Conservation (phyloP, 2,888 invertebrate species). For the Syrphus vitripennis region DNA sequence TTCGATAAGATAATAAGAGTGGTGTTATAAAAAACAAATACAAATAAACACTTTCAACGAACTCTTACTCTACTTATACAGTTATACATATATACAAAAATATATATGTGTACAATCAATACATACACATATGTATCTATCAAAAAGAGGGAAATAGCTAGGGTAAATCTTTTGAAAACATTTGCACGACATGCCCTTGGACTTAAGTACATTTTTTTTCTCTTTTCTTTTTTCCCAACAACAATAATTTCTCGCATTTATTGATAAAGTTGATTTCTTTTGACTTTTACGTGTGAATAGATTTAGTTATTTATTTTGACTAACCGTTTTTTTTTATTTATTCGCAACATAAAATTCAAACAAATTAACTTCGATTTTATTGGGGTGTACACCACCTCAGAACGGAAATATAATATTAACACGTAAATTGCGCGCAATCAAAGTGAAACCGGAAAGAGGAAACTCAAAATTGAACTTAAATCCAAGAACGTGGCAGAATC, state of each 20-base stretch:
- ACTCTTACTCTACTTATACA: background rate
- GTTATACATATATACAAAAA: background rate
- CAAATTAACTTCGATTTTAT: slow-evolving; percentile 9
- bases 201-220: background rate
- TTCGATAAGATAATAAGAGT: slow-evolving; percentile 57
- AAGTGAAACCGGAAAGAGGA: background rate
- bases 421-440: slow-evolving; percentile 7
- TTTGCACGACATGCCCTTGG: slow-evolving; percentile 9
- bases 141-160: background rate
- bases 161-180: slow-evolving; percentile 10
- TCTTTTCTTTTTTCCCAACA: background rate
- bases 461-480: background rate
- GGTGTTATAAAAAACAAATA: slow-evolving; percentile 42
- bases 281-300: slow-evolving; percentile 9
- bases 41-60: slow-evolving; percentile 16
- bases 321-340: background rate
- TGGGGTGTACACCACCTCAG: background rate
- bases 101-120: background rate
- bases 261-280: slow-evolving; percentile 28
- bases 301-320: background rate
- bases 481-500: background rate
- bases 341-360: background rate
- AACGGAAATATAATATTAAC: background rate
- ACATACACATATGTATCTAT: background rate
- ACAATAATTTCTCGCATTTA: slow-evolving; percentile 2